Evolutionary conservation across 2,888 invertebrate genomes (phyloP).

Genomic region (Teinopalpus imperialis): DNA sequence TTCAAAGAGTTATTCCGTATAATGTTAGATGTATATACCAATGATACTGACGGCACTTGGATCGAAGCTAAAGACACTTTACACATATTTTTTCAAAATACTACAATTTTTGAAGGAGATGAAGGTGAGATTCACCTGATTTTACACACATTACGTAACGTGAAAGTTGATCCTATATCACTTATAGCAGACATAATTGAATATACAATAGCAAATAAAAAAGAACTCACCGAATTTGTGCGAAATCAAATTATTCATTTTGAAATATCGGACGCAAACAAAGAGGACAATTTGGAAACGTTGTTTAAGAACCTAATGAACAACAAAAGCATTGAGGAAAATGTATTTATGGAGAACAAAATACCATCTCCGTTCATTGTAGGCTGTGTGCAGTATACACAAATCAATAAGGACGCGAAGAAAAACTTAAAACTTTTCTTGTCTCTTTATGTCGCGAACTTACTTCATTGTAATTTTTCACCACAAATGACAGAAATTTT

Average conservation of each 20-base stretch:
- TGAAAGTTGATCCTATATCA: constrained; percentile 52
- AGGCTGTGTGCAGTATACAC: constrained; percentile 63
- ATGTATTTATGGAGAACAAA: constrained; percentile 62
- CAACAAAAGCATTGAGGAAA: constrained; percentile 52
- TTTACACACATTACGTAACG: constrained; percentile 76
- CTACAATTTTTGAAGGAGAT: constrained; percentile 84
- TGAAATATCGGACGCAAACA: constrained; percentile 58
- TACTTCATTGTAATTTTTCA: constrained; percentile 83
- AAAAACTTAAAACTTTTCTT: constrained; percentile 63
- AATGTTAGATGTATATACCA: constrained; percentile 79
- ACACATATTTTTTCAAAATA: constrained; percentile 81
- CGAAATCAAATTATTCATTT: constrained; percentile 62
- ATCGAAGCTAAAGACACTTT: constrained; percentile 80
- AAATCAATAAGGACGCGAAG: constrained; percentile 55
- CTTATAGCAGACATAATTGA: constrained; percentile 61
- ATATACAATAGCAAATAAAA: constrained; percentile 57
- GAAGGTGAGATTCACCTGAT: constrained; percentile 86
- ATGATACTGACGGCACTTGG: constrained; percentile 58
- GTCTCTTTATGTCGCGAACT: constrained; percentile 72
- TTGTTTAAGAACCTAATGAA: constrained; percentile 66
- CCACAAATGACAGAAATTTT: constrained; percentile 74
- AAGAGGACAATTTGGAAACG: constrained; percentile 52
- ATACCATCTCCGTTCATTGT: constrained; percentile 67
- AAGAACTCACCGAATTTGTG: constrained; percentile 53
- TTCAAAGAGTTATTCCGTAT: constrained; percentile 80